phyloP scores from a whole-genome alignment of 1,140 invertebrate species.

The Tetragonula clypearis region DNA sequence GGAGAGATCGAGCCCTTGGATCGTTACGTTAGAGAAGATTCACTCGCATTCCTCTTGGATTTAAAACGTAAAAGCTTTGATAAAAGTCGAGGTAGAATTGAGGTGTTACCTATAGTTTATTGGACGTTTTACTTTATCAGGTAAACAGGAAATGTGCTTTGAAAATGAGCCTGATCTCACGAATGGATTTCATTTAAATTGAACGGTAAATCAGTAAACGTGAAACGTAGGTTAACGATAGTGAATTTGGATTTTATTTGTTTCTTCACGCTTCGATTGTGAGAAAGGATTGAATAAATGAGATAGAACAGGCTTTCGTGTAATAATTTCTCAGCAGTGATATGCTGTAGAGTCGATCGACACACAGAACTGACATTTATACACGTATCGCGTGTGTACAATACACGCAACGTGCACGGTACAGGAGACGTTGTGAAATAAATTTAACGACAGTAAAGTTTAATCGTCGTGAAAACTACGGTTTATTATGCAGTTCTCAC shows the following conservation, averaged over 20 bases:
- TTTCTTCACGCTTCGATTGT: background rate
- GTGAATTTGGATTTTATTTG: background rate
- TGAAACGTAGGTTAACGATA: background rate
- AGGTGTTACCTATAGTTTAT: background rate
- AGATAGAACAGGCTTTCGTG: background rate
- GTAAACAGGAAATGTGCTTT: background rate
- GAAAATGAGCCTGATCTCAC: background rate
- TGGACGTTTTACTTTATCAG: background rate
- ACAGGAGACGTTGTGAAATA: background rate
- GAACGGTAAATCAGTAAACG: background rate
- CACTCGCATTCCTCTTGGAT: background rate
- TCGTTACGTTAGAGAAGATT: background rate
- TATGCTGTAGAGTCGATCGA: background rate
- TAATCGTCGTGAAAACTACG: background rate
- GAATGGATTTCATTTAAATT: background rate
- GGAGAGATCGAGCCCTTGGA: background rate
- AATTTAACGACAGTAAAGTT: background rate
- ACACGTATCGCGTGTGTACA: background rate
- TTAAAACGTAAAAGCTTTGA: background rate
- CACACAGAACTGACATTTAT: background rate
- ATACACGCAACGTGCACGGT: background rate
- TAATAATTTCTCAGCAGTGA: background rate
- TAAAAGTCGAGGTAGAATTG: background rate
- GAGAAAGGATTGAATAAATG: background rate
- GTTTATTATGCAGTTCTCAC: background rate